Base-by-base conservation (phyloP, 2,113 vertebrate genomes). In the Phasianus colchicus region DNA sequence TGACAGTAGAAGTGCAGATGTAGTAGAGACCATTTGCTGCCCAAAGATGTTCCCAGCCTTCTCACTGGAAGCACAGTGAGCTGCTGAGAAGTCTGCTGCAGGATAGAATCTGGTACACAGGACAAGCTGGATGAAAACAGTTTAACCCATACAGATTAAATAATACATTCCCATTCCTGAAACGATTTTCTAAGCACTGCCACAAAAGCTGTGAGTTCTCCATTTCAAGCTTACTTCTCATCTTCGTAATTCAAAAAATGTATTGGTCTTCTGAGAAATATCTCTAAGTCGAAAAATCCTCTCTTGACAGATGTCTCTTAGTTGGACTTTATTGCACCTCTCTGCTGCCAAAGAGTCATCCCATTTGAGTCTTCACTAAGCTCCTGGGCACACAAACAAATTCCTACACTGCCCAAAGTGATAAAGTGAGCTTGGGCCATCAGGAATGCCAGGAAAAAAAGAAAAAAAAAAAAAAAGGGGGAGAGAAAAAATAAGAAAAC, bases 51-150 rank as follows among this genome's bases (percentile, higher is more conserved):
- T 66, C 71, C 34, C 13, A 55, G 15, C 40, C 25, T 72, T 69
- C 29, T 32, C 25, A 72, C 18, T 32, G 34, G 50, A 29, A 67
- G 11, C 0, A 0, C 18, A 67, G 11, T 3, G 7, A 54, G n/a
- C 5, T 78, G 5, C 7, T 45, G 42, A 24, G 42, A 87, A 82
- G 32, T 16, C 38, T 64, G 13, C 3, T 25, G 12, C 34, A 87
- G 48, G 32, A 72, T 22, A 50, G 16, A 1, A 1, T 6, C 1
- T 2, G 11, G 6, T n/a, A 70, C 20, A 13, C 6, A 47, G 24
- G n/a, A 48, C 55, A 80, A 54, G 45, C 43, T 11, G 22, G 40
- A 65, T 48, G 15, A 18, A 8, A 40, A 3, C 20, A 80, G 69
- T 45, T 73, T n/a, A 66, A 80, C 36, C 21, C 52, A 58, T 1